Evolutionary conservation across 2,888 invertebrate genomes (phyloP), one percentile per base, ranked within the genome.

Genomic region (Sympetrum striolatum): DNA sequence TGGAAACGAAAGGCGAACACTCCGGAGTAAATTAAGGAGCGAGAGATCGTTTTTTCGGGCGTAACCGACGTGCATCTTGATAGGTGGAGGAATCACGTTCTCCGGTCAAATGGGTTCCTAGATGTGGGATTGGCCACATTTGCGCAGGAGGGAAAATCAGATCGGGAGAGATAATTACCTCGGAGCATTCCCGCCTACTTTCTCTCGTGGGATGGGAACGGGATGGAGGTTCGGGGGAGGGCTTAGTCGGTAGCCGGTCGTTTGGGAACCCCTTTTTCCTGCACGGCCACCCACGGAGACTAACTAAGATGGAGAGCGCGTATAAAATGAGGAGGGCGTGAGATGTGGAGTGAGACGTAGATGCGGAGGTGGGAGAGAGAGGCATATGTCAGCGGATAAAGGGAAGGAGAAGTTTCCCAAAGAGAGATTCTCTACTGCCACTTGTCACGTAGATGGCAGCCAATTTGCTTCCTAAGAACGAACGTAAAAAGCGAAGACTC

Each of bases 81-180:
- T 53, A 31, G 82, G 53, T 48, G 15, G 25, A 53, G 53, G 53
- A 82, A 82, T 82, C 58, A 82, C 82, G 53, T 35, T 53, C 35
- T 48, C 25, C n/a, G 44, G 31, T 82, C 35, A 82, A 82, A 82
- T 53, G 53, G 82, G 82, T 82, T 81, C 81, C 25, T 35, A 48
- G 82, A 35, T 58, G 35, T 35, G 82, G 82, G 82, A 82, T 82
- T 82, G 82, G 82, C 58, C 81, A 53, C 5, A 25, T 81, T 44
- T 25, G 48, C 12, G 81, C 53, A 44, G 18, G 15, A 22, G 12
- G 60, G 81, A 37, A 60, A 37, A 86, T 22, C 35, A 60, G 60
- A 86, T 86, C 86, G 60, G 18, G 82, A 37, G 35, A 86, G 86
- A 60, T 86, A 86, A 86, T 86, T 86, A 86, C 86, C 86, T 37